Base-by-base conservation (phyloP, 1,140 invertebrate species). In the Dolichoris vasculosae region DNA sequence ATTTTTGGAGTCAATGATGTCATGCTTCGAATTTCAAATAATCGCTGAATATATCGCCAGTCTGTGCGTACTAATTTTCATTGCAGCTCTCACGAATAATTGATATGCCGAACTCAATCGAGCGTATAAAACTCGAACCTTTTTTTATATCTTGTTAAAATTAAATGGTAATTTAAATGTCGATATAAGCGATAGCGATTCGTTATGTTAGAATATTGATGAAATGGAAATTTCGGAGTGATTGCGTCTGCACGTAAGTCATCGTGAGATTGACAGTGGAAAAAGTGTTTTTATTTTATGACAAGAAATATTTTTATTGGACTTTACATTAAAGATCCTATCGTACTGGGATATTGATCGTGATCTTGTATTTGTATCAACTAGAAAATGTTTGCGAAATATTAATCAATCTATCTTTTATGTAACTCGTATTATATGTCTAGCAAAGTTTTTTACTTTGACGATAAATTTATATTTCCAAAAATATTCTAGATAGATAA, bases 11-110 rank as follows among this genome's bases (percentile, higher is more conserved):
- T 35, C 30, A 55, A 32, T 55, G 30, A 77, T 55, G 46, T 23
- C 40, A 26, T 75, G 75, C 30, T 67, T 51, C 20, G 82, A 77
- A 84, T 84, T 78, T 77, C 73, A 78, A 78, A 84, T 78, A 73
- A 0, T 35, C 7, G 8, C 48, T 51, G 48, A 51, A 51, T 51
- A 51, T 40, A 73, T 73, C 4, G 35, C 3, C 30, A 23, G 30
- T 51, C n/a, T 32, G n/a, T 43, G 73, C 7, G 63, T 84, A 84
- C 76, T 55, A 84, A 84, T 79, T 79, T 55, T 79, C 59, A 84
- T 84, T 84, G 83, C 63, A 78, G 59, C 75, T 84, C 76, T 78
- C 63, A 71, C 76, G 76, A 55, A 46, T 80, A 84, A 84, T 85
- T 85, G 77, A 80, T 75, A 85, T 85, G 83, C 83, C 67, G 30